Conservation (phyloP, 2,888 invertebrate genomes). For the Ectropis crepuscularia region DNA sequence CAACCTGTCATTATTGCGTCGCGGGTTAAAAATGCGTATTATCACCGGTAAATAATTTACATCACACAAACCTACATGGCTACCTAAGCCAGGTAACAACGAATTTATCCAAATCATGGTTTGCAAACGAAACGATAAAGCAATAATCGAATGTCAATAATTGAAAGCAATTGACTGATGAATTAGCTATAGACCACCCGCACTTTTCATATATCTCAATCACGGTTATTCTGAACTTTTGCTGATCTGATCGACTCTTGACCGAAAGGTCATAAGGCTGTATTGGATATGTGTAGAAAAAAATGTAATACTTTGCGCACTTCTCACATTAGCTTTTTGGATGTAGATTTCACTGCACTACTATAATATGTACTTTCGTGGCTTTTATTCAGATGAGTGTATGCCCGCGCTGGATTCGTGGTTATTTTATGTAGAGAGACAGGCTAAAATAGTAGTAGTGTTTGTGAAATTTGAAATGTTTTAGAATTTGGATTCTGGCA, state of each 20-base stretch:
- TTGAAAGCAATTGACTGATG: constrained; percentile 25
- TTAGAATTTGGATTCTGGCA: no score
- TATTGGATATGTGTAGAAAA: not conserved
- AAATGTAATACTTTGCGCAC: not conserved
- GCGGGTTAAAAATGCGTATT: not conserved
- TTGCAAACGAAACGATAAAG: not conserved
- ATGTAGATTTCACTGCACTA: not conserved
- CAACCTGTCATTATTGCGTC: no score
- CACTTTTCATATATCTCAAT: constrained; percentile 21
- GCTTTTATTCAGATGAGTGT: no score
- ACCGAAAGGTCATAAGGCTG: constrained; percentile 7
- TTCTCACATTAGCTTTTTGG: not conserved
- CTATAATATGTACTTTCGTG: not conserved
- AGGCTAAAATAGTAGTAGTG: no score
- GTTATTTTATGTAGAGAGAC: no score
- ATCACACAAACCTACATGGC: not conserved
- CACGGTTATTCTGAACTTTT: constrained; percentile 25
- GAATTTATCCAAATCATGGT: not conserved
- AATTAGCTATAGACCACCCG: constrained; percentile 23
- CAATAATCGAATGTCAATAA: constrained; percentile 1
- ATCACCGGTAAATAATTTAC: not conserved
- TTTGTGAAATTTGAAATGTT: no score
- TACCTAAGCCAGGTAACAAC: constrained; percentile 5
- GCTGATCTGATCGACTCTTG: constrained; percentile 3
- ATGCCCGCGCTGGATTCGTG: no score